Percentiles rank a stretch among this genome's conserved stretches.
These are phyloP conservation scores for Cerceris rybyensis DNA, from an alignment of 2,888 invertebrate species.

Conservation along the genomic window DNA sequence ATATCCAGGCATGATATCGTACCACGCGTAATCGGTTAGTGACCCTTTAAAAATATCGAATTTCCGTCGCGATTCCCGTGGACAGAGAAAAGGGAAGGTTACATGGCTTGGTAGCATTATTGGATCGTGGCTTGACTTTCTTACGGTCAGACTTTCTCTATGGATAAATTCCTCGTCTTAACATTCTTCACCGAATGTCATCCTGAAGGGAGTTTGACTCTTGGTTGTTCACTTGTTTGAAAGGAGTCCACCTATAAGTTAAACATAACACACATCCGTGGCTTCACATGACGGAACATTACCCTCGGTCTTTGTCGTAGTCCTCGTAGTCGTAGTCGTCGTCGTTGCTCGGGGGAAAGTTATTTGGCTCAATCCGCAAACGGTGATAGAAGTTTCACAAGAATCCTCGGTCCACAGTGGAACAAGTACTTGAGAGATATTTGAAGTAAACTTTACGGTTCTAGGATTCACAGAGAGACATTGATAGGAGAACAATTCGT, in stretches of 20 bases:
- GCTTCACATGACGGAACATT: constrained; percentile 12
- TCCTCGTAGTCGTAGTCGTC: constrained; percentile 37
- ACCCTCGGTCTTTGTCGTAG: constrained; percentile 7
- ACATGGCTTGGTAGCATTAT: constrained; percentile 45
- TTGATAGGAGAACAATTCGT: constrained; percentile 23
- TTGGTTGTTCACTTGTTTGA: constrained; percentile 58
- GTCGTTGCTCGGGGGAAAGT: constrained; percentile 56
- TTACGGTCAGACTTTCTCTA: constrained; percentile 47
- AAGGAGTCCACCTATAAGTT: constrained; percentile 54
- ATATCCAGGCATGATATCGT: not conserved
- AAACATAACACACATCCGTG: constrained; percentile 38
- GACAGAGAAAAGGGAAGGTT: constrained; percentile 43
- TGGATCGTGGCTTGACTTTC: constrained; percentile 54
- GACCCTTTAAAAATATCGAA: constrained; percentile 24
- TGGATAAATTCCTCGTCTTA: constrained; percentile 56
- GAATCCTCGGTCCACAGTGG: constrained; percentile 54
- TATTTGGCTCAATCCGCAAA: constrained; percentile 61
- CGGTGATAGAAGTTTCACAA: constrained; percentile 63
- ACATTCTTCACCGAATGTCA: constrained; percentile 58
- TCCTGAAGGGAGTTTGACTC: constrained; percentile 52
- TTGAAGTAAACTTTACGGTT: constrained; percentile 45
- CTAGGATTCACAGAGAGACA: constrained; percentile 15
- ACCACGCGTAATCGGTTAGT: not conserved
- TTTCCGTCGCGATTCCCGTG: constrained; percentile 22
- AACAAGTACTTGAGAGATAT: constrained; percentile 44